Conservation (phyloP, 1,140 invertebrate species). For the Oppia nitens region DNA sequence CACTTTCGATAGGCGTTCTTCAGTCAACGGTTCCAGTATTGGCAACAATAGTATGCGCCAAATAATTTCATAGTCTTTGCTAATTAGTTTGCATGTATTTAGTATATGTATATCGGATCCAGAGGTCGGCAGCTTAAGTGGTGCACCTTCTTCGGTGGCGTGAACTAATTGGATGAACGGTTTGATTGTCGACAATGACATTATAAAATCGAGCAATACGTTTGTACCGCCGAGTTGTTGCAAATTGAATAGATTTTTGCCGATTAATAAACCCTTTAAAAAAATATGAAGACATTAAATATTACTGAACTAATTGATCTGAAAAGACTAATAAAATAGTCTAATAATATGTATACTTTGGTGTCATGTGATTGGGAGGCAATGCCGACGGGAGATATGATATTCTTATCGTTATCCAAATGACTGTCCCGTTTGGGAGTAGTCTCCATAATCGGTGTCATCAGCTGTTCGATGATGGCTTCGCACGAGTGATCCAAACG, state of each 20-base stretch:
- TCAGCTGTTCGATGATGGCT: slow-evolving; percentile 32
- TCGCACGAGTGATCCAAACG: slow-evolving; percentile 28
- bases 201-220: slow-evolving; percentile 56
- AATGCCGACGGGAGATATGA: neutral
- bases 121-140: slow-evolving; percentile 44
- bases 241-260: slow-evolving; percentile 40
- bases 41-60: slow-evolving; percentile 64
- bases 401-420: slow-evolving; percentile 25
- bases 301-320: neutral
- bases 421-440: slow-evolving; percentile 15
- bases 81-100: slow-evolving; percentile 49
- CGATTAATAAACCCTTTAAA: slow-evolving; percentile 27
- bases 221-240: slow-evolving; percentile 56
- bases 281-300: slow-evolving; percentile 25
- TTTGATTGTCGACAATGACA: slow-evolving; percentile 51
- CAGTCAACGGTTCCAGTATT: slow-evolving; percentile 65
- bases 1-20: slow-evolving; percentile 57
- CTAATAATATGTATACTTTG: neutral
- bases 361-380: neutral
- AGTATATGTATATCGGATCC: slow-evolving; percentile 48
- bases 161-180: slow-evolving; percentile 51
- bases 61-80: slow-evolving; percentile 64
- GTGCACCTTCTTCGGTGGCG: slow-evolving; percentile 46
- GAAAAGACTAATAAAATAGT: too few species aligned
- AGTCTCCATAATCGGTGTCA: slow-evolving; percentile 31